phyloP scores from a whole-genome alignment of 2,888 invertebrate genomes.

The Suillia variegata region DNA sequence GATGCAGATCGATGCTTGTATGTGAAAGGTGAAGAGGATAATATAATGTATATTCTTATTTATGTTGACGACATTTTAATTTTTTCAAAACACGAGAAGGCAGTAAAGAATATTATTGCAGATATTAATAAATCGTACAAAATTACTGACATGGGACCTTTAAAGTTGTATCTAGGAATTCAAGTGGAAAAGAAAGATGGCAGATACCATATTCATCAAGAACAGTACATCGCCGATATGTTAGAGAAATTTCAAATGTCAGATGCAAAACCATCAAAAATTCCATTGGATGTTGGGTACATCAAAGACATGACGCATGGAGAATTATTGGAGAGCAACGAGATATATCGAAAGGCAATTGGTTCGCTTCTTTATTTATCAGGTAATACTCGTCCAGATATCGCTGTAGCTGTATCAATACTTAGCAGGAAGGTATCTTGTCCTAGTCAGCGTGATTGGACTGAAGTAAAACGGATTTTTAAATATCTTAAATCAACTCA shows the following conservation, averaged over 20 bases:
- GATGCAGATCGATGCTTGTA: constrained; percentile 12
- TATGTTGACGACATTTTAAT: constrained; percentile 19
- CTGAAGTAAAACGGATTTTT: no score
- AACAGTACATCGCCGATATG: constrained; percentile 15
- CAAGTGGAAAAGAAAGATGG: constrained; percentile 4
- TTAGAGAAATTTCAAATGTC: no score
- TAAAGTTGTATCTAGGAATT: constrained; percentile 17
- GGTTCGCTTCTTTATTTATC: constrained; percentile 8
- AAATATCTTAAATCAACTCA: no score
- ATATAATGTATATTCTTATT: constrained; percentile 12
- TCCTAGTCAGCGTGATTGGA: no score
- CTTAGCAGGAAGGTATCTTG: no score
- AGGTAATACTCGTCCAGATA: constrained; percentile 11
- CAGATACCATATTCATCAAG: constrained; percentile 12
- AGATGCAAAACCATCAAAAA: no score
- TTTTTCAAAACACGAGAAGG: not conserved
- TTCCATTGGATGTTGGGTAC: no score
- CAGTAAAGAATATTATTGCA: constrained; percentile 1
- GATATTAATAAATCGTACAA: constrained; percentile 5
- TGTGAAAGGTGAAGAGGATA: constrained; percentile 2
- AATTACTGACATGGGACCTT: constrained; percentile 11
- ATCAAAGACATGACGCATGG: no score
- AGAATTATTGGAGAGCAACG: no score
- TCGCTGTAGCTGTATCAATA: constrained; percentile 12
- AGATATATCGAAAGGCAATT: no score